Conservation (phyloP, 2,888 invertebrate species). For the Shargacucullia verbasci region DNA sequence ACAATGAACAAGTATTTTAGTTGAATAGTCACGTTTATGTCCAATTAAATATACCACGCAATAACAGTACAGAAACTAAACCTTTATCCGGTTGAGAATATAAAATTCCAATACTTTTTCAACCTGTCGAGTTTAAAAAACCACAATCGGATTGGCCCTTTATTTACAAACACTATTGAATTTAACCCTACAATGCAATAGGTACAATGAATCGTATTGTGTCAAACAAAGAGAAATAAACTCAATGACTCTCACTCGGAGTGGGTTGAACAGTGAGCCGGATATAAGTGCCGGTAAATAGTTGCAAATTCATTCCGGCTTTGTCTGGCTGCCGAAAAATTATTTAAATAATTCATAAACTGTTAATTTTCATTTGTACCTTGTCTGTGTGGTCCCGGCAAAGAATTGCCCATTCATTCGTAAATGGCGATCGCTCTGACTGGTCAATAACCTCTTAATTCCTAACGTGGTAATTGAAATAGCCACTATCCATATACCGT, state of each 20-base stretch:
- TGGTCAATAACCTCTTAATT: too few relatives aligned
- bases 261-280: conserved; percentile 4
- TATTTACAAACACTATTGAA: conserved; percentile 29
- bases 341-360: conserved; percentile 7
- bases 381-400: too few relatives aligned
- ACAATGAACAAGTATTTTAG: too few relatives aligned
- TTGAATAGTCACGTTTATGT: too few relatives aligned
- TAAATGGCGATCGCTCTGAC: too few relatives aligned
- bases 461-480: too few relatives aligned
- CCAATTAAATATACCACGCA: too few relatives aligned
- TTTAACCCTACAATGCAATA: conserved; percentile 13
- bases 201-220: conserved; percentile 33
- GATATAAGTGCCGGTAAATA: conserved; percentile 22
- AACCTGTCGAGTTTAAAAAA: conserved; percentile 14
- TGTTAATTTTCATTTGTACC: too few relatives aligned
- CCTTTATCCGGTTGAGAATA: neutral
- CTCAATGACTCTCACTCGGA: conserved; percentile 24
- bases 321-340: conserved; percentile 1
- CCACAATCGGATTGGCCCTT: conserved; percentile 22
- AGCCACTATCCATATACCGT: too few relatives aligned
- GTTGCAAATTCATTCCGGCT: conserved; percentile 30
- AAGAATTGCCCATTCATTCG: too few relatives aligned
- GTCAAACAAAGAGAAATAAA: conserved; percentile 43
- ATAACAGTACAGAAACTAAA: too few relatives aligned
- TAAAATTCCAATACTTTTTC: conserved; percentile 4